A percentile compares a stretch with the other conserved stretches of the same genome.
These are phyloP conservation scores for Megalopta genalis DNA, from an alignment of 1,140 invertebrate genomes.

Conservation along the genomic window DNA sequence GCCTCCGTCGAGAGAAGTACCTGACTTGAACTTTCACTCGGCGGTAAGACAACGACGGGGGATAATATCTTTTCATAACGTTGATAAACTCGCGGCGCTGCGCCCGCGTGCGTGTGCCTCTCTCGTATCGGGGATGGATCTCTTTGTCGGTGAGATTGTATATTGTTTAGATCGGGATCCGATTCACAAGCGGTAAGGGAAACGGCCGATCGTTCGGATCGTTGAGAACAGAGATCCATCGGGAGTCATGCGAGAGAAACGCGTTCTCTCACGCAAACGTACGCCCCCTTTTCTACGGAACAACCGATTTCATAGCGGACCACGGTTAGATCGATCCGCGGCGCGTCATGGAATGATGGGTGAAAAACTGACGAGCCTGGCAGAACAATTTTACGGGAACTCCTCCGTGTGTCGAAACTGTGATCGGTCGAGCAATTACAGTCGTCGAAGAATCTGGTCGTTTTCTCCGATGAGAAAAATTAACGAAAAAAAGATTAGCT, in stretches of 20 bases:
- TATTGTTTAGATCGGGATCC: conserved; percentile 5
- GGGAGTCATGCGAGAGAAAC: conserved; percentile 2
- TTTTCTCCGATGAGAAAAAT: no score
- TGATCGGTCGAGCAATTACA: not conserved
- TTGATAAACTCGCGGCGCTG: conserved; percentile 6
- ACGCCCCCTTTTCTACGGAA: not conserved
- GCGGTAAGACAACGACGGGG: conserved; percentile 15
- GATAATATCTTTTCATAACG: conserved; percentile 20
- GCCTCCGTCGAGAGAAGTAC: conserved; percentile 26
- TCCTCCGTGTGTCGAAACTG: not conserved
- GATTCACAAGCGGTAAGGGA: not conserved
- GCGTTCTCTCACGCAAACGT: not conserved
- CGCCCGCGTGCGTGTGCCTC: not conserved
- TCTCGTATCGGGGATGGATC: not conserved
- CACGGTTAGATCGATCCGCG: not conserved
- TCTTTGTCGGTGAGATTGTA: not conserved
- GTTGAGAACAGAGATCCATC: not conserved
- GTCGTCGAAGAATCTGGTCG: no score
- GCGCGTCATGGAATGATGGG: conserved; percentile 13
- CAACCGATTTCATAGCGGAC: not conserved
- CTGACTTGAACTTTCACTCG: conserved; percentile 49
- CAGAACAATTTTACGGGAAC: conserved; percentile 4
- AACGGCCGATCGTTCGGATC: not conserved
- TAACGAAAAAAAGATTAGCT: no score
- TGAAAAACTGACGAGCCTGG: not conserved